phyloP scores from a whole-genome alignment of 2,888 invertebrate species.

The Ornithoptera priamus region DNA sequence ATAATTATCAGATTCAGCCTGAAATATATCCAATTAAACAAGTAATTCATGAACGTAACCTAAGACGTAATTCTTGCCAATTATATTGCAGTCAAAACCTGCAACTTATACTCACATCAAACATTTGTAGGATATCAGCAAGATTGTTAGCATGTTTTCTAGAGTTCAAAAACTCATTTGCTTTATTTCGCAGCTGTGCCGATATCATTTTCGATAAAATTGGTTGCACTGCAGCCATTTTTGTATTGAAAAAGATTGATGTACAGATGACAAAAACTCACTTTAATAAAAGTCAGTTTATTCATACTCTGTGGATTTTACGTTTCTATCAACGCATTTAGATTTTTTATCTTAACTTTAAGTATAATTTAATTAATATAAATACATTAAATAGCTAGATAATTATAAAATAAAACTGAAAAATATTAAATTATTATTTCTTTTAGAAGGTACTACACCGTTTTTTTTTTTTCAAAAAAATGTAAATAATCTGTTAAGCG shows the following conservation, averaged over 20 bases:
- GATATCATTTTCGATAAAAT: constrained; percentile 80
- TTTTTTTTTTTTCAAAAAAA: not conserved
- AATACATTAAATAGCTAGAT: not conserved
- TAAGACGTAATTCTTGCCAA: constrained; percentile 38
- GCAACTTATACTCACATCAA: constrained; percentile 74
- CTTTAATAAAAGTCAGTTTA: constrained; percentile 29
- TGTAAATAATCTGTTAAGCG: not conserved
- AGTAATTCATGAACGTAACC: constrained; percentile 41
- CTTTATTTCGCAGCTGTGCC: constrained; percentile 83
- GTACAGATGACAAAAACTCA: constrained; percentile 30
- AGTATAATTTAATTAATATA: not conserved
- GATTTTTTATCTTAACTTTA: not conserved
- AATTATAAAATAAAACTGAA: too few species aligned
- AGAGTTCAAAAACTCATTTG: constrained; percentile 85
- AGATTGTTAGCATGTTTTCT: constrained; percentile 83
- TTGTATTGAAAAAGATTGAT: constrained; percentile 61
- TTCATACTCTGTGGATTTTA: constrained; percentile 29
- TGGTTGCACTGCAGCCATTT: constrained; percentile 70
- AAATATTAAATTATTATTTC: not conserved
- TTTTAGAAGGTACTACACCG: not conserved
- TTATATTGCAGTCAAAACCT: constrained; percentile 27
- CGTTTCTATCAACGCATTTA: constrained; percentile 8
- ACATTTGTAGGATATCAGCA: constrained; percentile 83
- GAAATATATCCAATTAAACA: constrained; percentile 52
- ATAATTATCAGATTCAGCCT: constrained; percentile 71